Conservation (phyloP, 1,140 invertebrate genomes). For the Drepana arcuata region DNA sequence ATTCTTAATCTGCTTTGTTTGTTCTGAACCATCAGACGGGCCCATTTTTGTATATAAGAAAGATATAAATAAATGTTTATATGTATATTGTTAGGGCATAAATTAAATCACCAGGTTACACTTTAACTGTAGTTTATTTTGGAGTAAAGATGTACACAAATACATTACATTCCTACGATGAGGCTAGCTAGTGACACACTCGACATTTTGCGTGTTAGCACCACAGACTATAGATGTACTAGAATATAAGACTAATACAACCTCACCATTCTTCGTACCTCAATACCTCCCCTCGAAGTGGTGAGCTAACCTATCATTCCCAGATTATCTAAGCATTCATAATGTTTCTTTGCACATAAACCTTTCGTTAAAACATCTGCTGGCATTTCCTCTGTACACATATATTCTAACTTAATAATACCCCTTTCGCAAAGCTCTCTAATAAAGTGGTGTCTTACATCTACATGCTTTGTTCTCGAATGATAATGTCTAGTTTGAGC, state of each 20-base stretch:
- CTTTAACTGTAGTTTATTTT: too few relatives aligned
- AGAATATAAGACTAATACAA: too few relatives aligned
- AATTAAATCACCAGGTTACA: neutral
- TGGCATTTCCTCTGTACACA: conserved; percentile 15
- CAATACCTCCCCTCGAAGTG: conserved; percentile 16
- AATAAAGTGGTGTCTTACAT: conserved; percentile 18
- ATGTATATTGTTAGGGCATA: conserved; percentile 3
- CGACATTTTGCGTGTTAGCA: too few relatives aligned
- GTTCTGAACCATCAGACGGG: too few relatives aligned
- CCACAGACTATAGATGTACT: too few relatives aligned
- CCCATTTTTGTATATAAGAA: too few relatives aligned
- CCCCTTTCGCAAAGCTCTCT: conserved; percentile 12
- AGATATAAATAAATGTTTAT: too few relatives aligned
- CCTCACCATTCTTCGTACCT: too few relatives aligned
- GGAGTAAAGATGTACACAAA: too few relatives aligned
- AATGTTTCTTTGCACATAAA: conserved; percentile 11
- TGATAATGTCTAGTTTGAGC: conserved; percentile 15
- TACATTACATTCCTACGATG: too few relatives aligned
- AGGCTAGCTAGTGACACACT: too few relatives aligned
- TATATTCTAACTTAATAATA: conserved; percentile 14
- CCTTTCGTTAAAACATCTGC: conserved; percentile 17
- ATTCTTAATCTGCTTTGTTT: too few relatives aligned
- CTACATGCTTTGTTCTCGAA: conserved; percentile 13
- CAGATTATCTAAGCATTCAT: conserved; percentile 13
- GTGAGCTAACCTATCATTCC: conserved; percentile 11